A percentile compares a stretch with the other conserved stretches of the same genome.
These are phyloP conservation scores for Pristionchus exspectatus DNA, from an alignment of 2,888 invertebrate genomes.

Conservation along the genomic window DNA sequence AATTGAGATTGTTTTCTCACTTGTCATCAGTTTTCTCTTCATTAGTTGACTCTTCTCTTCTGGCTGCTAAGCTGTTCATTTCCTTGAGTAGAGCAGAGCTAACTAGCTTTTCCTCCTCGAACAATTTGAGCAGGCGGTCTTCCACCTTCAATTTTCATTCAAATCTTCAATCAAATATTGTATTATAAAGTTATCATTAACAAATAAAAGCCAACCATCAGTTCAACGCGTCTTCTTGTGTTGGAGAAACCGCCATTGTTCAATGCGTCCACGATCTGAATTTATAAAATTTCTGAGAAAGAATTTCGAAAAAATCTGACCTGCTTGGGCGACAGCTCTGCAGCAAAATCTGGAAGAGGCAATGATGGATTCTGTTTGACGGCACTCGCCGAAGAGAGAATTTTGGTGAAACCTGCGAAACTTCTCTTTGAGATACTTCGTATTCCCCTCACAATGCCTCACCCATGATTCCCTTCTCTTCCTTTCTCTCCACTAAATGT, in stretches of 20 bases:
- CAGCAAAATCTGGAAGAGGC: conserved; percentile 47
- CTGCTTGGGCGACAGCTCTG: conserved; percentile 48
- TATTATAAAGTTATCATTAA: neutral
- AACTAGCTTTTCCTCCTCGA: conserved; percentile 46
- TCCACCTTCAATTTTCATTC: conserved; percentile 29
- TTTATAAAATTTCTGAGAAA: neutral
- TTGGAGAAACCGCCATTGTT: conserved; percentile 33
- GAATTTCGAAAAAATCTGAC: neutral
- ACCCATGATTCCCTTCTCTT: conserved; percentile 16
- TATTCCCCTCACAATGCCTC: neutral
- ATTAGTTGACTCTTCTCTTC: neutral
- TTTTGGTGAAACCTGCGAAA: conserved; percentile 38
- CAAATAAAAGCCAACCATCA: neutral
- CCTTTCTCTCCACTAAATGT: neutral
- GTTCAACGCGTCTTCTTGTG: conserved; percentile 9
- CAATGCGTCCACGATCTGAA: conserved; percentile 27
- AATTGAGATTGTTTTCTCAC: neutral
- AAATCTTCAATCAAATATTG: neutral
- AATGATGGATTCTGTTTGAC: conserved; percentile 43
- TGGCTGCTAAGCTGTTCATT: neutral
- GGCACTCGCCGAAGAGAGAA: neutral
- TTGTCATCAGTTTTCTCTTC: neutral
- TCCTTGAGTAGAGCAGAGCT: neutral
- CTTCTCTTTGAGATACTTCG: neutral
- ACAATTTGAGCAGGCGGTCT: conserved; percentile 1